A percentile compares a stretch with the other conserved stretches of the same genome.
These are phyloP conservation scores for Aythya baeri DNA, from an alignment of 2,113 vertebrate genomes.

Conservation along the genomic window DNA sequence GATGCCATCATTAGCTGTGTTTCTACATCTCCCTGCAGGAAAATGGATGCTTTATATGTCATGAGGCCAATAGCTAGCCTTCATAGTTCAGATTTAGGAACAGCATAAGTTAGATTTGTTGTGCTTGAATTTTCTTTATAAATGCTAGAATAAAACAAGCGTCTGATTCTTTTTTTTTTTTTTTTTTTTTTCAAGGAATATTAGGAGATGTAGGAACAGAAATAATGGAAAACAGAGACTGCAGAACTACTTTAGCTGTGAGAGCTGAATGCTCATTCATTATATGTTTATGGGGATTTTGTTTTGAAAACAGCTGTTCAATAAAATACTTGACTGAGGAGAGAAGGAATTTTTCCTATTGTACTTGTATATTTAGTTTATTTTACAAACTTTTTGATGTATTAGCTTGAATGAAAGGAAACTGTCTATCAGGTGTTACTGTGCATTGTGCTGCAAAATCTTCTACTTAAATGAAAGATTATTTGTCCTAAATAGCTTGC, in stretches of 20 bases:
- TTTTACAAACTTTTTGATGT: background rate
- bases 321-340: background rate
- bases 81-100: background rate
- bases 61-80: background rate
- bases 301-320: background rate
- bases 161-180: background rate
- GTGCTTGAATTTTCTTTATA: background rate
- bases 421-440: background rate
- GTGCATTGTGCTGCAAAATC: background rate
- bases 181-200: background rate
- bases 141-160: background rate
- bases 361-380: background rate
- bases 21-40: background rate
- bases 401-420: background rate
- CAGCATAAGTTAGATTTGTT: background rate
- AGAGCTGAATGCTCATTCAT: background rate
- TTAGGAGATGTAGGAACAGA: background rate
- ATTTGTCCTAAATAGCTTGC: background rate
- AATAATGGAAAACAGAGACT: background rate
- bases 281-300: background rate
- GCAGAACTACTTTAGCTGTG: background rate
- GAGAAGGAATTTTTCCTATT: background rate
- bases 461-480: background rate
- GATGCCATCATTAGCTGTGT: background rate
- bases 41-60: background rate